Conservation (phyloP, 2,797 vertebrate genomes). For the Phoxinus dragarum region DNA sequence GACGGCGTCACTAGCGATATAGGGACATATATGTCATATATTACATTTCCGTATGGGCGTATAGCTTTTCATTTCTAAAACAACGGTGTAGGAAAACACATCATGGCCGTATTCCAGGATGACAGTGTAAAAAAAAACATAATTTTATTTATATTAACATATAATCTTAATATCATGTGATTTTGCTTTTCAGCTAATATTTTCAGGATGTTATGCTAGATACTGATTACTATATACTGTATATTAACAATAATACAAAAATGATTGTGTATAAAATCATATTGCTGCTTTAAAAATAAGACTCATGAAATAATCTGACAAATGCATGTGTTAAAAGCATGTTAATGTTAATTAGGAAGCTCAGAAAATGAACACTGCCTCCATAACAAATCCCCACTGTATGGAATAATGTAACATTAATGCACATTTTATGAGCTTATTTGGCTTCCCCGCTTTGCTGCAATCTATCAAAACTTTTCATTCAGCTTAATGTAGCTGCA, state of each 20-base stretch:
- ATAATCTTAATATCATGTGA: background rate
- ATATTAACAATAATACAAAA: background rate
- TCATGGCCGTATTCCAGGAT: too few relatives aligned
- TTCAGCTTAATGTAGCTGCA: slow-evolving; percentile 63
- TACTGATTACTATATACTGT: background rate
- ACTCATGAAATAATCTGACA: background rate
- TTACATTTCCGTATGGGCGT: too few relatives aligned
- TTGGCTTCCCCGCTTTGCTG: slow-evolving; percentile 55
- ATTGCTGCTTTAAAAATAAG: slow-evolving; percentile 3
- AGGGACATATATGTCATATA: too few relatives aligned
- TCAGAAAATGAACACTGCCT: slow-evolving; percentile 45
- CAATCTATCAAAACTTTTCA: slow-evolving; percentile 66
- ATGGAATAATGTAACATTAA: slow-evolving; percentile 58
- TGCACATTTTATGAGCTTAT: slow-evolving; percentile 62
- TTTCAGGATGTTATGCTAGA: background rate
- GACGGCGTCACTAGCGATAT: too few relatives aligned
- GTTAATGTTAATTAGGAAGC: slow-evolving; percentile 45
- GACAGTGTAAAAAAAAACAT: background rate
- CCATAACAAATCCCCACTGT: slow-evolving; percentile 43
- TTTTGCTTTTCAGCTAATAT: background rate
- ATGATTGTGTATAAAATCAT: background rate
- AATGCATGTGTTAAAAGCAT: slow-evolving; percentile 36
- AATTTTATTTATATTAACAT: background rate
- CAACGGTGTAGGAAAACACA: too few relatives aligned
- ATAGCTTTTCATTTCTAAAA: too few relatives aligned